Base-by-base conservation (phyloP, 1,140 invertebrate species). In the Brachionus sp. region DNA sequence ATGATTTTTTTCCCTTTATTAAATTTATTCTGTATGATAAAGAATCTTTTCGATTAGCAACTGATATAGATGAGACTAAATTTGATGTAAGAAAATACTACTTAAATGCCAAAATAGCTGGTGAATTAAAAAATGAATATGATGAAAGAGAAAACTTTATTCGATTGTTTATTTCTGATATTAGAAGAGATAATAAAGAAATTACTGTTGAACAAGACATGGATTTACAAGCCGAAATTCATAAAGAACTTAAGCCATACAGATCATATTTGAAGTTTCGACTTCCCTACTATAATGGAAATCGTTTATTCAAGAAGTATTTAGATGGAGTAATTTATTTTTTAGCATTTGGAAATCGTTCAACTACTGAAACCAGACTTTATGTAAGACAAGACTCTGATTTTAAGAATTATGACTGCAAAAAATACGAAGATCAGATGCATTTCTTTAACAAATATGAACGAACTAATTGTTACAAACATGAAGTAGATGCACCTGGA, bases 161-260 rank as follows among this genome's bases (percentile, higher is more conserved):
- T 16, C 13, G 66, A 37, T 16, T 70, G 12, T 70, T 70, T 19
- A 70, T 70, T n/a, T 70, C 66, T 70, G 66, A 70, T 70, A 70
- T 70, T 16, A 35, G 66, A 9, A 16, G 66, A 16, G 16, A 37
- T 37, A 70, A 70, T 39, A 19, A n/a, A 4, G 66, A 70, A 70
- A 39, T 19, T 9, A 39, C 19, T 16, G 66, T 70, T 9, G 66
- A 70, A 39, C 33, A 70, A 44, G 66, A 70, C 16, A 39, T 70
- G 35, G 66, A 70, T 19, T 70, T 70, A 39, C 66, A 70, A 70
- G 66, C 66, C 10, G 66, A 70, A 23, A 70, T 70, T 37, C 66
- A 70, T 70, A 9, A 23, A 70, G 19, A n/a, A 19, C 37, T 70
- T 3, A 5, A 39, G 12, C 66, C 66, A 37, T 70, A 19, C 37